Evolutionary conservation across 2,113 vertebrate genomes (phyloP), one percentile per base, ranked within the genome.

Genomic region (Eonycteris spelaea): DNA sequence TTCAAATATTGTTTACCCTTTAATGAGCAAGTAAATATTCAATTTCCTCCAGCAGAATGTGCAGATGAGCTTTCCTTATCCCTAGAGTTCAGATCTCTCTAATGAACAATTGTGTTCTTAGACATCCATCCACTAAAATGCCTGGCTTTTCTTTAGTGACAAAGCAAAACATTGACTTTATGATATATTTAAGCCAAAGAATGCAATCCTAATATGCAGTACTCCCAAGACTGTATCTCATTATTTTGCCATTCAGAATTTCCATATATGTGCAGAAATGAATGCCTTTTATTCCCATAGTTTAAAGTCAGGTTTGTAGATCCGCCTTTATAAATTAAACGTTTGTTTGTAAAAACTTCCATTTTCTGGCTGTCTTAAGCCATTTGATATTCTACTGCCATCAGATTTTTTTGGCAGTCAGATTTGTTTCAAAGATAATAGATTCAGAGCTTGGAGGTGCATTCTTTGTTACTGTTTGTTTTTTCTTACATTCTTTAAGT

Each of bases 221-320:
- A 70, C 28, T 71, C 79, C 45, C 24, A 59, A 61, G 53, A 53
- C 43, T 94, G 3, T n/a, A 71, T 73, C 24, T 61, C 38, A 71
- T 43, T 35, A 75, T 43, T 77, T 92, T 94, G 51, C 53, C 40
- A 28, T 63, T 95, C 28, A 28, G 15, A 3, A 82, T 83, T 57
- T 78, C 26, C 38, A 35, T 43, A 0, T 33, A 48, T 75, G n/a
- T 15, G 67, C 43, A 80, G n/a, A 84, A 79, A 30, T 10, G 15
- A 86, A 48, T 82, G 14, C n/a, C 59, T 78, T 97, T 95, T 4
- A 63, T 63, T 45, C 61, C 71, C 55, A 84, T 1, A 73, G 38
- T 65, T 91, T 71, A 74, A 53, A 43, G 86, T 97, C 67, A 96
- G 35, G 78, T 89, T 80, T 80, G 30, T 70, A 68, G 33, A n/a